These are phyloP conservation scores for Stichodactyla helianthus DNA, from an alignment of 64 coral and sea anemone species.

Conservation along the genomic window DNA sequence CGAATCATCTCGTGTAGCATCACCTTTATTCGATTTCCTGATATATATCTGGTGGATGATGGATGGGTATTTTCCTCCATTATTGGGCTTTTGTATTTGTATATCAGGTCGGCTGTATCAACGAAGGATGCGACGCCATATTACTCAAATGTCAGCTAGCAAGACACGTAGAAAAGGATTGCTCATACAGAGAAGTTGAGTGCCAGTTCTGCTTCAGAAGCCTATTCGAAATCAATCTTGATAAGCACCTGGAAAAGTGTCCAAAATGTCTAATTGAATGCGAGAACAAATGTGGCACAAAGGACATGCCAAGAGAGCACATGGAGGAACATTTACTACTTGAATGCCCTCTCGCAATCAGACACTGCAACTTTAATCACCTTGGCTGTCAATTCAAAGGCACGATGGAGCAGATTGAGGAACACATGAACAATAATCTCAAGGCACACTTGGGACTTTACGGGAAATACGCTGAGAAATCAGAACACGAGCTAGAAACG, in stretches of 20 bases:
- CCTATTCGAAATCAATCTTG: constrained; percentile 28
- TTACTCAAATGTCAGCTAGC: constrained; percentile 48
- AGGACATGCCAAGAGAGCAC: constrained; percentile 33
- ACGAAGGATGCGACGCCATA: constrained; percentile 38
- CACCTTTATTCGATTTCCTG: no score
- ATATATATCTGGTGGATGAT: no score
- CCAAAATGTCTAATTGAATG: constrained; percentile 66
- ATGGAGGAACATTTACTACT: constrained; percentile 41
- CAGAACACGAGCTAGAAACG: constrained; percentile 5
- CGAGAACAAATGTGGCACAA: constrained; percentile 40
- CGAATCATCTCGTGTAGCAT: no score
- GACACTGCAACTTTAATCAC: constrained; percentile 46
- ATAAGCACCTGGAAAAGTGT: constrained; percentile 61
- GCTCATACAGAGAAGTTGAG: constrained; percentile 27
- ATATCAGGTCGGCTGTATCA: constrained; percentile 51
- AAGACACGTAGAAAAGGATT: constrained; percentile 69
- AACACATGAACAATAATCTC: constrained; percentile 28
- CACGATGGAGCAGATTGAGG: constrained; percentile 24
- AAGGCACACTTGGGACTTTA: constrained; percentile 46
- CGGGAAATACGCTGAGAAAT: constrained; percentile 1
- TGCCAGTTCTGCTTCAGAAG: constrained; percentile 51
- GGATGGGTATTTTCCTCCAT: no score
- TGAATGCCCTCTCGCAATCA: constrained; percentile 33
- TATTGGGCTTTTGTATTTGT: background rate
- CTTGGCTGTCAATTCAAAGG: constrained; percentile 62